Percentiles rank a stretch among this genome's conserved stretches.
These are phyloP conservation scores for Ophion obscuratus DNA, from an alignment of 2,888 invertebrate genomes.

Conservation along the genomic window DNA sequence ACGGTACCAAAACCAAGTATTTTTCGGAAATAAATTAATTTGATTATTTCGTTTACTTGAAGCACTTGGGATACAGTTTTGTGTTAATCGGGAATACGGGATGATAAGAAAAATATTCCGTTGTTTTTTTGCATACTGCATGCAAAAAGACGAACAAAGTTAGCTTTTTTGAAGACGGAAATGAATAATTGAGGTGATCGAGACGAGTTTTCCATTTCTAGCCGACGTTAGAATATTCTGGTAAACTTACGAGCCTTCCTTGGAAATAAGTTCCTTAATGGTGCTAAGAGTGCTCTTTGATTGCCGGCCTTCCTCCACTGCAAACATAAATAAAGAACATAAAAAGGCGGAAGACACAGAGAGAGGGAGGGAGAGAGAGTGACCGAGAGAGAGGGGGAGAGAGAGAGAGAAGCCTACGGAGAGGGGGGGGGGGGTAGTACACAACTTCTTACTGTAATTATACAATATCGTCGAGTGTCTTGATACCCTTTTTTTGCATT, in stretches of 20 bases:
- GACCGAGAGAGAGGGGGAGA: too few species aligned
- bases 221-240: conserved; percentile 27
- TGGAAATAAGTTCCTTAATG: conserved; percentile 85
- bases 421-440: not conserved
- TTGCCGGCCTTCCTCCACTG: conserved; percentile 90
- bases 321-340: conserved; percentile 76
- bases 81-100: too few species aligned
- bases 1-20: not conserved
- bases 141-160: not conserved
- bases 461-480: conserved; percentile 7
- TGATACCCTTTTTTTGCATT: conserved; percentile 8
- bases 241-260: conserved; percentile 86
- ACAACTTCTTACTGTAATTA: conserved; percentile 7
- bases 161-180: conserved; percentile 26
- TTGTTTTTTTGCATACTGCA: not conserved
- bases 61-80: too few species aligned
- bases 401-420: not conserved
- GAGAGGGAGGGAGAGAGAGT: not conserved
- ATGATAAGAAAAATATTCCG: too few species aligned
- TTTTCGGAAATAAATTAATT: not conserved
- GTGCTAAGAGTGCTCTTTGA: conserved; percentile 89
- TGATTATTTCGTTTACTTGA: not conserved
- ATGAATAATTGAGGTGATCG: not conserved
- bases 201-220: conserved; percentile 9
- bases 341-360: not conserved